Percentiles rank a stretch among this genome's conserved stretches.
These are phyloP conservation scores for Montipora capricornis DNA, from an alignment of 64 coral and sea anemone genomes.

Conservation along the genomic window DNA sequence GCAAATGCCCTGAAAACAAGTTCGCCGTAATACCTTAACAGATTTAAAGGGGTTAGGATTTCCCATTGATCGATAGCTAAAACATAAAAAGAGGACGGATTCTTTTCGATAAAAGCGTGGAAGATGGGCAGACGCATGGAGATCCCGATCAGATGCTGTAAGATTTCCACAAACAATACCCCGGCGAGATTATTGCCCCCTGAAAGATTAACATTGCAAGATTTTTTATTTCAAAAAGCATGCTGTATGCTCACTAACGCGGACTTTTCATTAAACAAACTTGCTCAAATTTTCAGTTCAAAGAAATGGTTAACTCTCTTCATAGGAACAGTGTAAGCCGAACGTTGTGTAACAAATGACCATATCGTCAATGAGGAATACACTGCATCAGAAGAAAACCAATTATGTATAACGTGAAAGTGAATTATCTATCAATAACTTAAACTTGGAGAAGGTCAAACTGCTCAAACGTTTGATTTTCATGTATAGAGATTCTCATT, in stretches of 20 bases:
- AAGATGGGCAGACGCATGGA: not conserved
- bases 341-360: too few relatives aligned
- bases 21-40: not conserved
- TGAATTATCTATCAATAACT: not conserved
- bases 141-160: too few relatives aligned
- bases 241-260: not conserved
- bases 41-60: not conserved
- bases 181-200: slow-evolving; percentile 18
- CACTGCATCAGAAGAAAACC: not conserved
- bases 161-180: not conserved
- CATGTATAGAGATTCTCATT: too few relatives aligned
- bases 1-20: not conserved
- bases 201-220: not conserved
- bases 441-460: not conserved
- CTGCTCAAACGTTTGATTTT: not conserved
- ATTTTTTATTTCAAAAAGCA: not conserved
- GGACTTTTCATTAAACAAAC: not conserved
- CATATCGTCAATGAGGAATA: too few relatives aligned
- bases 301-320: not conserved
- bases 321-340: not conserved
- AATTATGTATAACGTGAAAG: not conserved
- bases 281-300: not conserved
- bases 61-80: not conserved
- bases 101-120: not conserved
- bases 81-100: not conserved